Conservation (phyloP, 1,140 invertebrate genomes). For the Zophobas morio region DNA sequence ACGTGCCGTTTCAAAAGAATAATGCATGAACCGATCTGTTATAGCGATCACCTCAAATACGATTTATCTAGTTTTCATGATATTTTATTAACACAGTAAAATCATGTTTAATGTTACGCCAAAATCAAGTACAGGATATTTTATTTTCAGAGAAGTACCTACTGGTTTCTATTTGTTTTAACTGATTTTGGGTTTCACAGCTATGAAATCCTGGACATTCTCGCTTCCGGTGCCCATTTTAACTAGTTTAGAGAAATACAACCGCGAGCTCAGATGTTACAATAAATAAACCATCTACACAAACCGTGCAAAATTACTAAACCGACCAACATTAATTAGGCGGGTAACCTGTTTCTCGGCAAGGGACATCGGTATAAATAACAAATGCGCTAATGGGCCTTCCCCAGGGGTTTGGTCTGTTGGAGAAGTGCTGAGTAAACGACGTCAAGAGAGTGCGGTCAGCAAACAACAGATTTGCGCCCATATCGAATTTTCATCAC, state of each 20-base stretch:
- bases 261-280: not conserved
- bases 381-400: conserved; percentile 33
- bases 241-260: not conserved
- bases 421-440: conserved; percentile 40
- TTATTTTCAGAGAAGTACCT: not conserved
- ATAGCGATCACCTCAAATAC: no score
- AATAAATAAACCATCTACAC: not conserved
- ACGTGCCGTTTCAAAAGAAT: no score
- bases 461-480: conserved; percentile 36
- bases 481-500: conserved; percentile 35
- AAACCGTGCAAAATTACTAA: conserved; percentile 14
- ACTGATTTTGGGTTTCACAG: not conserved
- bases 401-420: conserved; percentile 15
- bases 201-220: not conserved
- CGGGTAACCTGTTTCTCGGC: conserved; percentile 6
- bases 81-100: no score
- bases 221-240: no score
- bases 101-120: no score
- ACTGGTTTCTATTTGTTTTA: not conserved
- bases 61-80: no score
- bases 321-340: conserved; percentile 12
- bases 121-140: not conserved
- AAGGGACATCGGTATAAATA: conserved; percentile 35
- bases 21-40: no score
- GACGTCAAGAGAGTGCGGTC: conserved; percentile 29